These are phyloP conservation scores for Lindbergichthys nudifrons DNA, from an alignment of 2,797 vertebrate species.

Conservation along the genomic window DNA sequence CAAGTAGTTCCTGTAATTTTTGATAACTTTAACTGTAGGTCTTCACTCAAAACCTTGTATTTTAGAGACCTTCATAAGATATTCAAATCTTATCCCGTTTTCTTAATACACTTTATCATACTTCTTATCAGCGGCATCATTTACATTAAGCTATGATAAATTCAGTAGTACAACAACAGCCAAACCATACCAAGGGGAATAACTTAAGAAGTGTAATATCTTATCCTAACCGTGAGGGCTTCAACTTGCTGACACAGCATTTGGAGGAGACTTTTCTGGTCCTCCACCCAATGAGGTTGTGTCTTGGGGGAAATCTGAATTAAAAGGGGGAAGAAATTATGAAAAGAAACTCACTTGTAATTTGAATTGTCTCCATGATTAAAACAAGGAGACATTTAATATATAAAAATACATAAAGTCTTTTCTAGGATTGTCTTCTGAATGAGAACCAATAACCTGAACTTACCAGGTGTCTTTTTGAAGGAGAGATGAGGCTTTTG, in stretches of 20 bases:
- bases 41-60: not conserved
- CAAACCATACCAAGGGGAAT: not conserved
- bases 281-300: slow-evolving; percentile 96
- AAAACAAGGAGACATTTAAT: not conserved
- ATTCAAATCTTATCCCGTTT: not conserved
- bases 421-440: not conserved
- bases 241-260: slow-evolving; percentile 97
- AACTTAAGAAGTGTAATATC: not conserved
- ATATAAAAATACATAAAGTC: not conserved
- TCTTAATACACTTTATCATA: not conserved
- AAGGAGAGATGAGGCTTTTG: slow-evolving; percentile 89
- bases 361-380: not conserved
- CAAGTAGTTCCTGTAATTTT: not conserved
- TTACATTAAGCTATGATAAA: not conserved
- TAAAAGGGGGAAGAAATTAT: slow-evolving; percentile 12
- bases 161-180: not conserved
- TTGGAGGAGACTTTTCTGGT: slow-evolving; percentile 94
- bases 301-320: slow-evolving; percentile 93
- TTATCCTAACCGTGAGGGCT: slow-evolving; percentile 91
- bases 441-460: not conserved
- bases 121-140: not conserved
- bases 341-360: not conserved
- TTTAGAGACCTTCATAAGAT: not conserved
- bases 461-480: slow-evolving; percentile 91
- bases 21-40: no score